Base-by-base conservation (phyloP, 1,140 invertebrate species). In the Ceratosolen solmsi region DNA sequence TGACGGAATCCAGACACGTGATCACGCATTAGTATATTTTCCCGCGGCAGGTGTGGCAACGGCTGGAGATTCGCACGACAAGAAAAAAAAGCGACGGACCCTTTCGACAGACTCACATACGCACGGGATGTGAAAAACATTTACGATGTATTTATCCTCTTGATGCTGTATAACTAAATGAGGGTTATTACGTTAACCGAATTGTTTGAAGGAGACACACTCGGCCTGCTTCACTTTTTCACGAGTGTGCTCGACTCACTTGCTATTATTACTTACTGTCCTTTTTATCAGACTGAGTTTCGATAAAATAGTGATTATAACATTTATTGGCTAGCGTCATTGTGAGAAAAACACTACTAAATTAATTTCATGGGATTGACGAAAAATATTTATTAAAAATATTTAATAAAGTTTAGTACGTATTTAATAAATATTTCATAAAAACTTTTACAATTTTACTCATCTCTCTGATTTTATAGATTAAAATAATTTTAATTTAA, bases 11-110 rank as follows among this genome's bases (percentile, higher is more conserved):
- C 30, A 1, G n/a, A 51, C 65, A 41, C 30, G 58, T 83, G 63
- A 72, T 73, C n/a, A n/a, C n/a, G n/a, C n/a, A n/a, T n/a, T n/a
- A n/a, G n/a, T 63, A 78, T 63, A 79, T 83, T 79, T 73, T 71
- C 68, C 49, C 56, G 49, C 30, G 46, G n/a, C 41, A 65, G 49
- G 17, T 60, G 51, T 56, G 68, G 51, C 36, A 71, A 71, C 22
- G 13, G 30, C 72, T 27, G n/a, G 49, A 73, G 46, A 81, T 79
- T 83, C 75, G 46, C 72, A 77, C 54, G 74, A 46, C 17, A 72
- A 65, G 51, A 80, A 77, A 76, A n/a, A 76, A 80, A 25, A 51
- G n/a, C 30, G 38, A 41, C 36, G 4, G 22, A 27, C 60, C 60
- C 46, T 78, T 78, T 46, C 51, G 58, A 41, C 56, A 60, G 56